Percentiles rank a stretch among this genome's conserved stretches.
Conservation (phyloP, 2,888 invertebrate genomes). For the Diloba caeruleocephala region DNA sequence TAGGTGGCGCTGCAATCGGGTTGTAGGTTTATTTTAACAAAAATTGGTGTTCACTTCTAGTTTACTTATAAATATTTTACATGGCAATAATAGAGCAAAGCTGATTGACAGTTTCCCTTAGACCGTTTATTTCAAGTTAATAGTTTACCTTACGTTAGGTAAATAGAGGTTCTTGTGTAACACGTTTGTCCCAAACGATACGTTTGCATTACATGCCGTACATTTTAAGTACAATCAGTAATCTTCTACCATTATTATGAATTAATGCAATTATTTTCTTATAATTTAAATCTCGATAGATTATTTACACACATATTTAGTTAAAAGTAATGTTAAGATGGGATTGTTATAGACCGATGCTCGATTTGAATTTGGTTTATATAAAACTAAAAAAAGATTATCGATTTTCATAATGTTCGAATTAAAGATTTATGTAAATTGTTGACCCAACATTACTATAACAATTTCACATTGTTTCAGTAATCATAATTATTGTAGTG, state of each 20-base stretch:
- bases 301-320: conserved; percentile 56
- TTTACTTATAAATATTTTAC: neutral
- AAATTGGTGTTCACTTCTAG: neutral
- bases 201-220: conserved; percentile 56
- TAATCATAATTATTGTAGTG: conserved; percentile 23
- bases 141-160: conserved; percentile 29
- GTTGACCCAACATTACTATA: conserved; percentile 31
- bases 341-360: conserved; percentile 53
- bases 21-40: too few relatives aligned
- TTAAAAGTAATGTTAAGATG: conserved; percentile 47
- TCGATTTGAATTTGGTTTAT: conserved; percentile 36
- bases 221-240: conserved; percentile 75
- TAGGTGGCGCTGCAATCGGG: too few relatives aligned
- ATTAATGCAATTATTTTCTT: conserved; percentile 78
- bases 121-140: conserved; percentile 19
- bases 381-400: conserved; percentile 13
- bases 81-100: conserved; percentile 14
- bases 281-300: conserved; percentile 80
- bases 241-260: conserved; percentile 46
- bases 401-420: conserved; percentile 10
- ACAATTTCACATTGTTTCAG: conserved; percentile 27
- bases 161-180: conserved; percentile 21
- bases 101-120: conserved; percentile 2
- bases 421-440: conserved; percentile 22
- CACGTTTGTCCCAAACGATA: conserved; percentile 29